phyloP scores from a whole-genome alignment of 2,888 invertebrate species.

The Drosophila neonasuta region DNA sequence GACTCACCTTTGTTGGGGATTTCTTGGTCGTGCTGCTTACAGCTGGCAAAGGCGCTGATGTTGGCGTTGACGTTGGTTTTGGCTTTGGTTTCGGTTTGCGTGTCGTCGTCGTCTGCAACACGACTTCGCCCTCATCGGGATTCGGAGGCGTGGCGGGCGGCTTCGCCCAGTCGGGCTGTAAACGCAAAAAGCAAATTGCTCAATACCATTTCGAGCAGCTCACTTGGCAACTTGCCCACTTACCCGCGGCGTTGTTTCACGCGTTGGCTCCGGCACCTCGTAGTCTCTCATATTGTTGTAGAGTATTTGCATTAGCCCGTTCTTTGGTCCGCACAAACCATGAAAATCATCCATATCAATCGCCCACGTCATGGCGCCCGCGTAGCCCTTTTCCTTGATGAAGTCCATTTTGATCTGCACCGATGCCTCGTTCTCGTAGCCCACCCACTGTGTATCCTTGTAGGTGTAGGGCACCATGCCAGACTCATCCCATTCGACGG shows the following conservation, averaged over 20 bases:
- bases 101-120: constrained; percentile 72
- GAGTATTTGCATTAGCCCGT: constrained; percentile 89
- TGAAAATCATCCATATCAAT: constrained; percentile 94
- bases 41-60: constrained; percentile 66
- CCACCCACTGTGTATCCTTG: constrained; percentile 95
- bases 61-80: constrained; percentile 60
- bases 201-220: constrained; percentile 34
- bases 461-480: constrained; percentile 93
- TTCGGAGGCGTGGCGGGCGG: constrained; percentile 88
- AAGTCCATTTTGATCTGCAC: constrained; percentile 95
- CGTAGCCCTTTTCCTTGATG: constrained; percentile 91
- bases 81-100: constrained; percentile 73
- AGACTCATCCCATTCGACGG: constrained; percentile 90
- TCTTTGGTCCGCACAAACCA: constrained; percentile 90
- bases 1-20: constrained; percentile 64
- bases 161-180: constrained; percentile 90
- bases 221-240: constrained; percentile 70
- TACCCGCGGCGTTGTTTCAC: constrained; percentile 87
- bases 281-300: constrained; percentile 88
- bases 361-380: constrained; percentile 96
- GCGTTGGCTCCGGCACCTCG: constrained; percentile 86
- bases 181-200: constrained; percentile 36
- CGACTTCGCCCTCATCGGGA: constrained; percentile 81
- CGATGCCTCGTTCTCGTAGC: constrained; percentile 88
- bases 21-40: constrained; percentile 55